Percentiles rank a stretch among this genome's conserved stretches.
Evolutionary conservation across 1,140 invertebrate genomes (phyloP).

Genomic region (Macrocentrus cingulum): DNA sequence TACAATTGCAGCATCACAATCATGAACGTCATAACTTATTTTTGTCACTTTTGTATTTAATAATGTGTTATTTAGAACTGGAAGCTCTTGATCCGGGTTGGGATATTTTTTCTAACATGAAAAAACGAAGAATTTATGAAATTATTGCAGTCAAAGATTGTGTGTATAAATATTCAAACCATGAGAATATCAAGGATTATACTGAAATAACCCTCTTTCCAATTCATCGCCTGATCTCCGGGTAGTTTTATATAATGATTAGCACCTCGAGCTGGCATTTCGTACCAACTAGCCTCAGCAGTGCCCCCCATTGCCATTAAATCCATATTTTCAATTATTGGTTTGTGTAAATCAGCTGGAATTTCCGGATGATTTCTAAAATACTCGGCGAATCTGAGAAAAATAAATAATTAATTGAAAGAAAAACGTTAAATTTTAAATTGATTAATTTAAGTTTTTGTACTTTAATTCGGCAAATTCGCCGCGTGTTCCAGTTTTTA

Average conservation of each 20-base stretch:
- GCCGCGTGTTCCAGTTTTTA: slow-evolving; percentile 50
- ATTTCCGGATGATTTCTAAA: slow-evolving; percentile 38
- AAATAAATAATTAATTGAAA: too few relatives aligned
- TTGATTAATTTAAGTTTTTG: too few relatives aligned
- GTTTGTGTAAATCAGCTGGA: slow-evolving; percentile 41
- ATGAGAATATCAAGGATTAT: slow-evolving; percentile 63
- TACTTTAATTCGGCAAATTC: slow-evolving; percentile 56
- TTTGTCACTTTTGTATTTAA: slow-evolving; percentile 45
- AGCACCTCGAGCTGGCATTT: slow-evolving; percentile 63
- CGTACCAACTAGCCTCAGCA: slow-evolving; percentile 63
- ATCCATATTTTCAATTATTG: slow-evolving; percentile 60
- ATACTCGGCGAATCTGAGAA: slow-evolving; percentile 44
- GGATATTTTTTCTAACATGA: slow-evolving; percentile 41
- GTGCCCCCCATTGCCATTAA: slow-evolving; percentile 60
- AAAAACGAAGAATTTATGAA: too few relatives aligned
- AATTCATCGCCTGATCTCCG: slow-evolving; percentile 63
- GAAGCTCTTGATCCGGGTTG: slow-evolving; percentile 31
- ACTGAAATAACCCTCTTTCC: slow-evolving; percentile 65
- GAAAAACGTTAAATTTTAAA: too few relatives aligned
- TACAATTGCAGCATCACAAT: slow-evolving; percentile 37
- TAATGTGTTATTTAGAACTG: slow-evolving; percentile 44
- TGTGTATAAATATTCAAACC: slow-evolving; percentile 51
- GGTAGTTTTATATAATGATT: slow-evolving; percentile 64
- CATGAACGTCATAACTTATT: slow-evolving; percentile 43
- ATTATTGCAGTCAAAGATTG: too few relatives aligned